Conservation (phyloP, 2,888 invertebrate species). For the Sminthurides aquaticus region DNA sequence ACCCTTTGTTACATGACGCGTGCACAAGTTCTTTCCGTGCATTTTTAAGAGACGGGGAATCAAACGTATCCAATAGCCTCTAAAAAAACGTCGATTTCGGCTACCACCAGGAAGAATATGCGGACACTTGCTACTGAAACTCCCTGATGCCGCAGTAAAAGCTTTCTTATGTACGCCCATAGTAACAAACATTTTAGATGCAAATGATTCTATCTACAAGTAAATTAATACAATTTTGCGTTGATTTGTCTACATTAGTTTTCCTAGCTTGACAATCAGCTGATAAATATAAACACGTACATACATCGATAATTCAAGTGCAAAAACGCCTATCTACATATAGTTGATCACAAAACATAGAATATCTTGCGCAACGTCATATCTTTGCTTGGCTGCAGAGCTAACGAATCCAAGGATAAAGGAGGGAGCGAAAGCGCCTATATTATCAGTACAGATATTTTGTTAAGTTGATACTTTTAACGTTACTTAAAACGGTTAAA, state of each 20-base stretch:
- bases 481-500: neutral
- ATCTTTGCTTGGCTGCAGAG: neutral
- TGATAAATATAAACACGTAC: constrained; percentile 1
- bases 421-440: constrained; percentile 6
- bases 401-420: constrained; percentile 1
- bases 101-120: too few relatives aligned
- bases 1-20: too few relatives aligned
- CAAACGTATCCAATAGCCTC: too few relatives aligned
- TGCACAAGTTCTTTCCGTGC: too few relatives aligned
- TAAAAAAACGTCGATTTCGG: too few relatives aligned
- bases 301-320: neutral
- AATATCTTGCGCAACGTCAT: too few relatives aligned
- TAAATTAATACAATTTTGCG: too few relatives aligned
- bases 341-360: neutral
- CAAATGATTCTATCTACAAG: neutral
- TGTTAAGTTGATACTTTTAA: neutral
- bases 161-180: neutral
- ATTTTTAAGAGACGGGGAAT: too few relatives aligned
- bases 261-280: constrained; percentile 1
- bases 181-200: neutral
- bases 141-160: too few relatives aligned
- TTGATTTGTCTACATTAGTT: too few relatives aligned
- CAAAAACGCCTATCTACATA: neutral
- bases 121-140: too few relatives aligned
- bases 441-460: too few relatives aligned